Conservation (phyloP, 2,797 vertebrate genomes). For the Enteromius unitaeniatus region DNA sequence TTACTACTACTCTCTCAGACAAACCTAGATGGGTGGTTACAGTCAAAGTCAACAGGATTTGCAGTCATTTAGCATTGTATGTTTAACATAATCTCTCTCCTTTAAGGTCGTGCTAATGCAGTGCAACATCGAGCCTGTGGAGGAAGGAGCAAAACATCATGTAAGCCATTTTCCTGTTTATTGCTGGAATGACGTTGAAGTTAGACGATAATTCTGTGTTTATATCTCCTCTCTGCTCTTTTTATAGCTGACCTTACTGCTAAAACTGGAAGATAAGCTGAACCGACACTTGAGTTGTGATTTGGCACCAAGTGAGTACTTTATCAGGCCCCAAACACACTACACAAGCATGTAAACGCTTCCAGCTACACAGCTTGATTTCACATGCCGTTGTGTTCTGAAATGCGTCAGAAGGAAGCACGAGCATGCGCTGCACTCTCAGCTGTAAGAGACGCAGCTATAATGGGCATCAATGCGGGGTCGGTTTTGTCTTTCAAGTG, state of each 20-base stretch:
- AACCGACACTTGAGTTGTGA: constrained; percentile 97
- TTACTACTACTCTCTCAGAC: background rate
- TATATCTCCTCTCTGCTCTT: constrained; percentile 14
- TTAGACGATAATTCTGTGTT: background rate
- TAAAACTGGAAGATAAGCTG: constrained; percentile 98
- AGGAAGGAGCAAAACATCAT: constrained; percentile 94
- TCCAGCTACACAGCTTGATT: background rate
- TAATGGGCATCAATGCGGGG: background rate
- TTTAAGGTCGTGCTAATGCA: constrained; percentile 96
- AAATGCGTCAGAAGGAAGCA: constrained; percentile 21
- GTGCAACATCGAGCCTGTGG: constrained; percentile 96
- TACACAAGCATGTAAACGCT: constrained; percentile 9
- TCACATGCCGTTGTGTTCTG: background rate
- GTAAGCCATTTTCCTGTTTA: constrained; percentile 72
- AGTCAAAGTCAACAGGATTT: background rate
- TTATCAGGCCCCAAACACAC: constrained; percentile 7
- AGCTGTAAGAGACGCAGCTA: background rate
- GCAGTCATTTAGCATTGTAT: background rate
- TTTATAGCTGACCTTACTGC: constrained; percentile 88
- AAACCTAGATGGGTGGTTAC: background rate
- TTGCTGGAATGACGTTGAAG: background rate
- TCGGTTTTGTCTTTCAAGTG: constrained; percentile 1
- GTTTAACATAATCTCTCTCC: background rate
- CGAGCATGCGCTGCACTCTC: background rate
- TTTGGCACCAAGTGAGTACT: constrained; percentile 60